Evolutionary conservation across 2,797 vertebrate species (phyloP).

Genomic region (Epinephelus malabaricus): DNA sequence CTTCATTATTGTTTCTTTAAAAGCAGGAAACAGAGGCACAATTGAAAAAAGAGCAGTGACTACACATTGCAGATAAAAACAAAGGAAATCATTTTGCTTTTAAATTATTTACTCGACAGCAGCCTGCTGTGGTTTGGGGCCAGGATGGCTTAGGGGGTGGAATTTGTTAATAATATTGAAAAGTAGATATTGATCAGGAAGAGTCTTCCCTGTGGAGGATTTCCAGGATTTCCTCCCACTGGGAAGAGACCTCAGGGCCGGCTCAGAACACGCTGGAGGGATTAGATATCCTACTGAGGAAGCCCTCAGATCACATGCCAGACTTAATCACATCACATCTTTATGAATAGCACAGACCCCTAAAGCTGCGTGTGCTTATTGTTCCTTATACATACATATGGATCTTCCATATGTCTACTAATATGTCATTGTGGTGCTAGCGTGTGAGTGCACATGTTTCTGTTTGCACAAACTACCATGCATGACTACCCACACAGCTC

Average conservation of each 20-base stretch:
- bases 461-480: slow-evolving; percentile 30
- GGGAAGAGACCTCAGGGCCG: slow-evolving; percentile 8
- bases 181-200: slow-evolving; percentile 42
- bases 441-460: background rate
- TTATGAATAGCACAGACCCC: slow-evolving; percentile 12
- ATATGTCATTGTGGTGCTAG: background rate
- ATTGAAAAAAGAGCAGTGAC: background rate
- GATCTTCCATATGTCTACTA: slow-evolving; percentile 9
- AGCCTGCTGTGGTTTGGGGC: slow-evolving; percentile 8
- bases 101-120: slow-evolving; percentile 2
- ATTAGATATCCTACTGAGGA: slow-evolving; percentile 27
- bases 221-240: slow-evolving; percentile 15
- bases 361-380: slow-evolving; percentile 10
- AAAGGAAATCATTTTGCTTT: slow-evolving; percentile 7
- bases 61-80: background rate
- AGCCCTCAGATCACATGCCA: slow-evolving; percentile 29
- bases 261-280: background rate
- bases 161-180: slow-evolving; percentile 17
- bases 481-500: slow-evolving; percentile 33
- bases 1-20: slow-evolving; percentile 3
- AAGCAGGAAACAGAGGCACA: background rate
- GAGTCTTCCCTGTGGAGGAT: slow-evolving; percentile 6
- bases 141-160: background rate
- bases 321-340: slow-evolving; percentile 45
- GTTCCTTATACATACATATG: slow-evolving; percentile 25